Base-by-base conservation (phyloP, 2,797 vertebrate species). In the Typhlichthys eigenmanni region DNA sequence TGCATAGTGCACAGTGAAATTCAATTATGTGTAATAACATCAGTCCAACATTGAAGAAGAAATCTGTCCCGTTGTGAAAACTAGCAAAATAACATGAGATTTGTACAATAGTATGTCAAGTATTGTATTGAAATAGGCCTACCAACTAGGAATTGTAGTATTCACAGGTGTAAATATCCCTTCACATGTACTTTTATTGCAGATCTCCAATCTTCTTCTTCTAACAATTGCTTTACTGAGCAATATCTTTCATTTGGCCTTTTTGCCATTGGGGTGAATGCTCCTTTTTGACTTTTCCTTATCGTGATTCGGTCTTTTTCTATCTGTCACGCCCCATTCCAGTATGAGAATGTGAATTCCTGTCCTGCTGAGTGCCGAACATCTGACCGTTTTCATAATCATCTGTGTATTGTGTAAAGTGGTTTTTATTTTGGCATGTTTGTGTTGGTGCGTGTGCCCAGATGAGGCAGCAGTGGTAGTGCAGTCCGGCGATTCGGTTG, bases 401-500 rank as follows among this genome's bases (percentile, higher is more conserved):
- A 58, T 70, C 45, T 9, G 0, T 63, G 12, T 64, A 2, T 47
- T 47, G 46, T 47, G 46, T 47, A 9, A 13, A 13, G 9, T 47
- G 46, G 0, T 47, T 13, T 47, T 47, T 47, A 9, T 3, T 47
- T 47, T 47, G 8, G 8, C 13, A 9, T 47, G 8, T 47, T 47
- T 51, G 49, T 53, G 51, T 32, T 66, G 65, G 43, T 76, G 51
- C 68, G 45, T 78, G n/a, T 55, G 13, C 12, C 66, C 74, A 98
- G 96, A 95, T 71, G 92, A 90, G 5, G 81, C 69, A 32, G 91
- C 72, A 3, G 81, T 71, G n/a, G 69, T 76, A 12, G 71, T 92
- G 24, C 89, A 90, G 68, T 78, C 92, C 0, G 96, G 96, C 59
- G 95, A 98, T 83, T 84, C 87, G 9, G 92, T 85, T 65, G 96